Conservation (phyloP, 2,888 invertebrate genomes). For the Papilio protenor region DNA sequence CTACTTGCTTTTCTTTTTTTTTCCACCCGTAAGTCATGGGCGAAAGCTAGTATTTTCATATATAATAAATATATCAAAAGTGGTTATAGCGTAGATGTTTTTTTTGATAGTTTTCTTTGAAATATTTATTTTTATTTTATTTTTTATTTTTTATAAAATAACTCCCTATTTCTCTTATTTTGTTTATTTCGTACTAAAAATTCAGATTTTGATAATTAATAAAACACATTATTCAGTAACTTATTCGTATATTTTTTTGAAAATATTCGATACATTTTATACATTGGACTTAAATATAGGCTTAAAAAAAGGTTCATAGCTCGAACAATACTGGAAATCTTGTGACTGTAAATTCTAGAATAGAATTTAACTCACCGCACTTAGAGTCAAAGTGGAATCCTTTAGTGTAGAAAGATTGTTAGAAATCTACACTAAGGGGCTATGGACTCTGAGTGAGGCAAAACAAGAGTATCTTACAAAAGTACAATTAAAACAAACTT, state of each 20-base stretch:
- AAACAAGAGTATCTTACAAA: neutral
- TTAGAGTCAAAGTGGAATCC: neutral
- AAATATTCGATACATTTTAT: conserved; percentile 81
- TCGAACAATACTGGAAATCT: conserved; percentile 44
- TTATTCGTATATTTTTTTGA: conserved; percentile 79
- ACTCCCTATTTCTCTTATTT: too few species aligned
- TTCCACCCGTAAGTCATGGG: too few species aligned
- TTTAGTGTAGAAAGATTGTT: neutral
- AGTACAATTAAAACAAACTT: neutral
- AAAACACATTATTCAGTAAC: conserved; percentile 73
- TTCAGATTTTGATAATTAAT: conserved; percentile 35
- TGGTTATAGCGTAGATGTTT: too few species aligned
- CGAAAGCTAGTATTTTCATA: too few species aligned
- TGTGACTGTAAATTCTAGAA: conserved; percentile 6
- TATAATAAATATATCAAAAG: too few species aligned
- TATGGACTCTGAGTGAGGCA: neutral
- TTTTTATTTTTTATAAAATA: too few species aligned
- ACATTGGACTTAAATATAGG: conserved; percentile 67
- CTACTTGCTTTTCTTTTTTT: too few species aligned
- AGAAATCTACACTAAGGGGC: too few species aligned
- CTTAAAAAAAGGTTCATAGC: conserved; percentile 60
- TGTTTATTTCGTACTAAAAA: neutral
- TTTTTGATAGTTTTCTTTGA: too few species aligned
- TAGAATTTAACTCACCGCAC: neutral
- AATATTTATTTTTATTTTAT: too few species aligned